Conservation (phyloP, 2,113 vertebrate species). For the Agelaius tricolor region DNA sequence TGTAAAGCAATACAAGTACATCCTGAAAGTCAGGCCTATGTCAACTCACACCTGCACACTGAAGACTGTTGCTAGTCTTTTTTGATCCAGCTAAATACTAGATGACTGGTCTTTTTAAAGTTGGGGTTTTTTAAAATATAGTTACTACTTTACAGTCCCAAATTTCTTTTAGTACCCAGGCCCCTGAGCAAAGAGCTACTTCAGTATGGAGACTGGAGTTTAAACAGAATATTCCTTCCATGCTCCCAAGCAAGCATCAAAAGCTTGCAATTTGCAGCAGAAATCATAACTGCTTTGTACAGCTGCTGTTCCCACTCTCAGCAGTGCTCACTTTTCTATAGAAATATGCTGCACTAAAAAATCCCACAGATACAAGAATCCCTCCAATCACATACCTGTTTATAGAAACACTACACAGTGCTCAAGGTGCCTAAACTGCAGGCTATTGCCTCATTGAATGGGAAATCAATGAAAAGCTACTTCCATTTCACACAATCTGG, state of each 20-base stretch:
- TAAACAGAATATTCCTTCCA: neutral
- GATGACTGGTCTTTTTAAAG: neutral
- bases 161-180: neutral
- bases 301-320: neutral
- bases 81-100: neutral
- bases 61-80: neutral
- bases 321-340: neutral
- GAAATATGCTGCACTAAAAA: neutral
- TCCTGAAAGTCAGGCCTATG: neutral
- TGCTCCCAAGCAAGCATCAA: neutral
- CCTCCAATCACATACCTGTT: neutral
- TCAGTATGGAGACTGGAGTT: rapidly evolving
- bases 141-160: neutral
- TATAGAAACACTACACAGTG: neutral
- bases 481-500: neutral
- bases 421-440: neutral
- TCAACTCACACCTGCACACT: neutral
- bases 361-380: neutral
- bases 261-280: neutral
- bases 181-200: neutral
- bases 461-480: constrained; percentile 2
- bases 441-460: neutral
- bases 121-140: neutral
- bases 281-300: neutral
- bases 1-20: neutral